phyloP scores from a whole-genome alignment of 2,797 vertebrate species.

The Neopelma chrysocephalum region DNA sequence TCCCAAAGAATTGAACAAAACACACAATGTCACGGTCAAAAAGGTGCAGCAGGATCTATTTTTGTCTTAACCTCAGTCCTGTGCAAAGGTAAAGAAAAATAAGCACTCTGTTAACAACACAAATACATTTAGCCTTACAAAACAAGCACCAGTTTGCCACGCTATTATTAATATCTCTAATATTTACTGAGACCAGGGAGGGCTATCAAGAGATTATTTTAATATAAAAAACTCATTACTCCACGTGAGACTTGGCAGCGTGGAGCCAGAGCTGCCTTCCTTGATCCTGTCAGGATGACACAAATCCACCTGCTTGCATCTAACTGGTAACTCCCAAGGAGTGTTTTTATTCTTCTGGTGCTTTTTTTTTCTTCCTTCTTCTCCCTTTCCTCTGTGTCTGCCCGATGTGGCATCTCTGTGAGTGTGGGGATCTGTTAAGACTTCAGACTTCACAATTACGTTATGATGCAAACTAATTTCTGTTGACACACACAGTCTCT shows the following conservation, averaged over 20 bases:
- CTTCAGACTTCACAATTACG: background rate
- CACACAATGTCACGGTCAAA: background rate
- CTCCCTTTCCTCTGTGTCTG: background rate
- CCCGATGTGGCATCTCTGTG: fast-evolving
- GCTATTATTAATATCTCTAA: background rate
- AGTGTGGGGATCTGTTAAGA: background rate
- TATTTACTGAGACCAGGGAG: background rate
- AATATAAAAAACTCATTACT: background rate
- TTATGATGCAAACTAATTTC: background rate
- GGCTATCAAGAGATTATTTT: background rate
- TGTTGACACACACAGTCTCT: background rate
- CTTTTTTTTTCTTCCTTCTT: too few relatives aligned
- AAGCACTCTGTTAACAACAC: background rate
- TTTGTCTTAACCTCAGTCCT: background rate
- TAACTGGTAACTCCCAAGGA: background rate
- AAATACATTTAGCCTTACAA: background rate
- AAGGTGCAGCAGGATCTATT: background rate
- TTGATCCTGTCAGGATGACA: background rate
- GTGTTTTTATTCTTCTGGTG: too few relatives aligned
- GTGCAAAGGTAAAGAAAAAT: background rate
- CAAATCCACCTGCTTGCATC: background rate
- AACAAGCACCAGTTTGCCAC: background rate
- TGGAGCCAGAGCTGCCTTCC: background rate
- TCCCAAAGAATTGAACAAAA: background rate
- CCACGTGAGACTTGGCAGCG: background rate